These are phyloP conservation scores for Huso huso DNA, from an alignment of 2,797 vertebrate genomes.

Conservation along the genomic window DNA sequence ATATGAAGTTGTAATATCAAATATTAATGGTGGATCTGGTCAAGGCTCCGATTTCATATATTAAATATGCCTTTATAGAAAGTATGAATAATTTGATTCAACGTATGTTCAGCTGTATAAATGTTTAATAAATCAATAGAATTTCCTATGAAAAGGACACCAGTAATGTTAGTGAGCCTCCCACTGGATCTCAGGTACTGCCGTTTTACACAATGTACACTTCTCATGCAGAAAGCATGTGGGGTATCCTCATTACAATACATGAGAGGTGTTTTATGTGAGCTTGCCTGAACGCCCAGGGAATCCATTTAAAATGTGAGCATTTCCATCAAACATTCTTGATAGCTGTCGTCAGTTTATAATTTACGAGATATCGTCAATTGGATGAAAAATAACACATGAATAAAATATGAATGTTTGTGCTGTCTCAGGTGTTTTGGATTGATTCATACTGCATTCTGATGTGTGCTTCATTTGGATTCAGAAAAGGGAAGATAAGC, in stretches of 20 bases:
- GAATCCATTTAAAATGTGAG: neutral
- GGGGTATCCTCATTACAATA: neutral
- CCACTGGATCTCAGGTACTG: too few relatives aligned
- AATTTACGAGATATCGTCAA: slow-evolving; percentile 16
- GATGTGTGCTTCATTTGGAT: slow-evolving; percentile 13
- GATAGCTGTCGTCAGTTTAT: slow-evolving; percentile 18
- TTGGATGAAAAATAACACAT: slow-evolving; percentile 14
- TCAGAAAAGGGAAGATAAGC: slow-evolving; percentile 12
- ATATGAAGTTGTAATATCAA: too few relatives aligned
- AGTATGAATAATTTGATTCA: too few relatives aligned
- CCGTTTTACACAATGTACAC: neutral
- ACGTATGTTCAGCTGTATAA: too few relatives aligned
- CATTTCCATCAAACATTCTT: neutral
- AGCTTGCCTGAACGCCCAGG: neutral
- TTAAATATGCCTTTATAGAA: too few relatives aligned
- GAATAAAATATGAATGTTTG: slow-evolving; percentile 6
- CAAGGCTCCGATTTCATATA: too few relatives aligned
- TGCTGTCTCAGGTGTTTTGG: neutral
- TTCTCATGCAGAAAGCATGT: neutral
- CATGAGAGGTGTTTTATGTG: neutral
- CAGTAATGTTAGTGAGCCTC: too few relatives aligned
- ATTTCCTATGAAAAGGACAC: too few relatives aligned
- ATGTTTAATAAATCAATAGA: too few relatives aligned
- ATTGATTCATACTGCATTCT: slow-evolving; percentile 11
- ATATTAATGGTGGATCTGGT: too few relatives aligned